Evolutionary conservation across 2,113 vertebrate species (phyloP).

Genomic region (Narcine bancroftii): DNA sequence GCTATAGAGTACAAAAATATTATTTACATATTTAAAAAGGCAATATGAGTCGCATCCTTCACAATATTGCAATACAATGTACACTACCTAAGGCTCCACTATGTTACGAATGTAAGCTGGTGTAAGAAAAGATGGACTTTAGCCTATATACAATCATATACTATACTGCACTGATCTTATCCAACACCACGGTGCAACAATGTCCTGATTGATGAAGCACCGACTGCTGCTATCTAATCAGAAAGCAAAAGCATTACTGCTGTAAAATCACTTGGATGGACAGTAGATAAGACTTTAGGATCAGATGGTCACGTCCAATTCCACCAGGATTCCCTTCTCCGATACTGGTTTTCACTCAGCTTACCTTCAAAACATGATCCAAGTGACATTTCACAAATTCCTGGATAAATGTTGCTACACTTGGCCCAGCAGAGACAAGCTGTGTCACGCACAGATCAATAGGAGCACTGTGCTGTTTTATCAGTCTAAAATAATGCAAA

Average conservation of each 20-base stretch:
- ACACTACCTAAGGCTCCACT: not conserved
- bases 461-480: slow-evolving; percentile 58
- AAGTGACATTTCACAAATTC: slow-evolving; percentile 79
- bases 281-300: slow-evolving; percentile 32
- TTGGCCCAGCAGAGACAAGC: slow-evolving; percentile 60
- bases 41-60: not conserved
- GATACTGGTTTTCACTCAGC: slow-evolving; percentile 60
- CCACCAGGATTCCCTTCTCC: slow-evolving; percentile 57
- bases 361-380: slow-evolving; percentile 73
- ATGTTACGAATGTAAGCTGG: slow-evolving; percentile 13
- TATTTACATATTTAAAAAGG: not conserved
- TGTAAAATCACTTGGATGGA: slow-evolving; percentile 32
- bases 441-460: slow-evolving; percentile 73
- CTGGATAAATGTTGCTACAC: slow-evolving; percentile 77
- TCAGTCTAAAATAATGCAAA: slow-evolving; percentile 69
- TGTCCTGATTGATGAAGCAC: slow-evolving; percentile 17
- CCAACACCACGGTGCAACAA: not conserved
- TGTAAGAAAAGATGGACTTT: not conserved
- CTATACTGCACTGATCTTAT: not conserved
- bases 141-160: not conserved
- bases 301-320: slow-evolving; percentile 42
- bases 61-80: not conserved
- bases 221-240: slow-evolving; percentile 18
- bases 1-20: not conserved
- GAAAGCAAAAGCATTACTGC: slow-evolving; percentile 14